Evolutionary conservation across 2,113 vertebrate species (phyloP).

Genomic region (Perca fluviatilis): DNA sequence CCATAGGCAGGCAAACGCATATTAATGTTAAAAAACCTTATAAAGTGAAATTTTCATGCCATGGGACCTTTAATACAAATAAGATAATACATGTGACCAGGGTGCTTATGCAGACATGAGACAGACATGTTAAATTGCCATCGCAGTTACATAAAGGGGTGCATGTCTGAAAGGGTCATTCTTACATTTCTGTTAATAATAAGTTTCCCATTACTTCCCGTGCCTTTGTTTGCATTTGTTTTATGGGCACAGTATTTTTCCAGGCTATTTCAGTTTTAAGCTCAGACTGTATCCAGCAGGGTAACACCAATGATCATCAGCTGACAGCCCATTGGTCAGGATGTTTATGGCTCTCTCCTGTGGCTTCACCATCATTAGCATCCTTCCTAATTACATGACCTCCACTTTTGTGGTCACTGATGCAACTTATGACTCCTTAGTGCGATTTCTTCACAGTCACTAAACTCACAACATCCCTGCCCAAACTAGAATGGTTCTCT

Average conservation of each 20-base stretch:
- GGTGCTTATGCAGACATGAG: not conserved
- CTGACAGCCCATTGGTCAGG: conserved; percentile 55
- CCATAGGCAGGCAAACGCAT: too few relatives aligned
- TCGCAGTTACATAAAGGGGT: not conserved
- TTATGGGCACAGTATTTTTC: not conserved
- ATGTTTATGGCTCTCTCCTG: conserved; percentile 65
- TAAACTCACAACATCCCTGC: conserved; percentile 47
- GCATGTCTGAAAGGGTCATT: not conserved
- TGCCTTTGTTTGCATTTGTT: not conserved
- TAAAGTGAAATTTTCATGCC: too few relatives aligned
- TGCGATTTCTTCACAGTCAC: conserved; percentile 71
- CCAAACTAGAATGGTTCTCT: not conserved
- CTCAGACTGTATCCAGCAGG: conserved; percentile 68
- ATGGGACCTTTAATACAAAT: not conserved
- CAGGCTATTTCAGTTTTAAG: not conserved
- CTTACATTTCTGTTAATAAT: not conserved
- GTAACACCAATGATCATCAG: conserved; percentile 60
- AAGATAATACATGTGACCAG: not conserved
- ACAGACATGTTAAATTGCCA: not conserved
- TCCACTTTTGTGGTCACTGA: conserved; percentile 29
- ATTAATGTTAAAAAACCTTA: too few relatives aligned
- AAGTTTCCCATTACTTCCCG: not conserved
- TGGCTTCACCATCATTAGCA: conserved; percentile 72
- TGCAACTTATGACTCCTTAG: conserved; percentile 70
- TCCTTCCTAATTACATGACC: conserved; percentile 59